A percentile compares a stretch with the other conserved stretches of the same genome.
phyloP scores from a whole-genome alignment of 2,888 invertebrate genomes.

The Halocaridina rubra region DNA sequence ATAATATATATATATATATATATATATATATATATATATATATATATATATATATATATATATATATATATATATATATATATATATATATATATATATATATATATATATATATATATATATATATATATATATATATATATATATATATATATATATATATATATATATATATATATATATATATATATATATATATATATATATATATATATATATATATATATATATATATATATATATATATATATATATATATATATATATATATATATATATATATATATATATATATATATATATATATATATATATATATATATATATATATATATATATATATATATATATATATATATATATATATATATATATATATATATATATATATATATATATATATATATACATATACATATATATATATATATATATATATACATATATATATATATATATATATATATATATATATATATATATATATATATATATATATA shows the following conservation, averaged over 20 bases:
- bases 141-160: neutral
- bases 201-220: neutral
- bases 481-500: neutral
- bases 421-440: neutral
- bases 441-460: neutral
- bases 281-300: neutral
- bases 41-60: neutral
- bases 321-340: neutral
- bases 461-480: neutral
- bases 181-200: neutral
- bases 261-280: neutral
- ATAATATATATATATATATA: neutral
- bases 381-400: neutral
- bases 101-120: neutral
- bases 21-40: neutral
- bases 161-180: neutral
- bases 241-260: neutral
- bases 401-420: neutral
- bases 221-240: neutral
- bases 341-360: neutral
- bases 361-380: neutral
- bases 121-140: neutral
- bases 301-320: neutral
- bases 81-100: neutral
- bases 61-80: neutral